Percentiles rank a stretch among this genome's conserved stretches.
Conservation (phyloP, 2,113 vertebrate genomes). For the Pangasianodon gigas region DNA sequence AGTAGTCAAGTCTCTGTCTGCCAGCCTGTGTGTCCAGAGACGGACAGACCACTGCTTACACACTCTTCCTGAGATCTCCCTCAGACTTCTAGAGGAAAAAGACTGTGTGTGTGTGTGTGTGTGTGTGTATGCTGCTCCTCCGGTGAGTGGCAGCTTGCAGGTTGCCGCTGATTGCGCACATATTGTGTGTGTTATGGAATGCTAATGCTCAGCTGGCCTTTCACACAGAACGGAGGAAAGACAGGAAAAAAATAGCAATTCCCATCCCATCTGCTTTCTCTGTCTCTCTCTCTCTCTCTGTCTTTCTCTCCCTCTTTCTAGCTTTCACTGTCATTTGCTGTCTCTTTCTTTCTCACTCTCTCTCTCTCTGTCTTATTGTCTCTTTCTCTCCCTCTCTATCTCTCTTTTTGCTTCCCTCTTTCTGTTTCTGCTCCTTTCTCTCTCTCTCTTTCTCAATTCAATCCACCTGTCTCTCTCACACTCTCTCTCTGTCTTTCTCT, state of each 20-base stretch:
- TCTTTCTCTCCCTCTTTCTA: not conserved
- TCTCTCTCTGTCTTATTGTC: not conserved
- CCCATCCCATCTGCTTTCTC: slow-evolving; percentile 34
- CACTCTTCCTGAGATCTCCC: not conserved
- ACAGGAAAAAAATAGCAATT: slow-evolving; percentile 27
- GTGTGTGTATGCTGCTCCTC: slow-evolving; percentile 19
- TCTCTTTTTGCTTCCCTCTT: rapidly evolving
- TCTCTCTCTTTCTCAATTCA: not conserved
- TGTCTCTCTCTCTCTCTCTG: not conserved
- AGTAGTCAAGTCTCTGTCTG: slow-evolving; percentile 7
- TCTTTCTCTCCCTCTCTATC: not conserved
- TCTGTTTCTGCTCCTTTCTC: not conserved
- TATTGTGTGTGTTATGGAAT: slow-evolving; percentile 51
- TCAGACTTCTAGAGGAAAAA: not conserved
- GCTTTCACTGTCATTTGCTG: too few species aligned
- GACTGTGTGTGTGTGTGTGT: slow-evolving; percentile 8
- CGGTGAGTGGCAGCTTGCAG: slow-evolving; percentile 49
- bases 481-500: not conserved
- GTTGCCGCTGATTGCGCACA: slow-evolving; percentile 50
- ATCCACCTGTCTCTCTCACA: not conserved
- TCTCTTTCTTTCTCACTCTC: not conserved
- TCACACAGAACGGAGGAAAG: slow-evolving; percentile 31
- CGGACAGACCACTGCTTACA: not conserved
- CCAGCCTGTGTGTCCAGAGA: slow-evolving; percentile 29
- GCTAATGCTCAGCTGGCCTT: slow-evolving; percentile 50